phyloP scores from a whole-genome alignment of 2,797 vertebrate species.

The Coluber constrictor region DNA sequence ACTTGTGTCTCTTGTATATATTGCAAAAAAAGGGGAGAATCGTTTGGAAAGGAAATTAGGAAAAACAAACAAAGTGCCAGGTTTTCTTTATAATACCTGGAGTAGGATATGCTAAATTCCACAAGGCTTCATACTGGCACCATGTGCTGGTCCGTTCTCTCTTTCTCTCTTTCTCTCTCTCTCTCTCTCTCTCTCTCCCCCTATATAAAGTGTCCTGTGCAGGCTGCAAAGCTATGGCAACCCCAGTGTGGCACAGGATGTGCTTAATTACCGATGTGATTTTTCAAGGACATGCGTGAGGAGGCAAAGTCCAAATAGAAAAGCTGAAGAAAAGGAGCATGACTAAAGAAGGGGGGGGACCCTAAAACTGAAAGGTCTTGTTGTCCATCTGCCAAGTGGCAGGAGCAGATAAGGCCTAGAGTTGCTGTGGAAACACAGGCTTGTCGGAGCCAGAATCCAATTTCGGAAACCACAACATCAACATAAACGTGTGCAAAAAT shows the following conservation, averaged over 20 bases:
- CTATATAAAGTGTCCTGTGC: conserved; percentile 76
- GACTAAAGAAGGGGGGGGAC: conserved; percentile 40
- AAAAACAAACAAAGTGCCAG: conserved; percentile 75
- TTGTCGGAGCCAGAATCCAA: conserved; percentile 90
- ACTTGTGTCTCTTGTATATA: conserved; percentile 73
- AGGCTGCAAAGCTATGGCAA: conserved; percentile 76
- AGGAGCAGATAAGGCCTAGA: conserved; percentile 88
- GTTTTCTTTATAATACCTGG: conserved; percentile 77
- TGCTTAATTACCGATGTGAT: conserved; percentile 81
- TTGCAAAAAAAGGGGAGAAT: conserved; percentile 56
- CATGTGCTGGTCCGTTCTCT: conserved; percentile 50
- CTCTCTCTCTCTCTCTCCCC: conserved; percentile 35
- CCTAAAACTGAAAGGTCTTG: conserved; percentile 83
- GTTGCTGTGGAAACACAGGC: conserved; percentile 87
- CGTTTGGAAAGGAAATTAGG: conserved; percentile 75
- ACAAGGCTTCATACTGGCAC: conserved; percentile 67
- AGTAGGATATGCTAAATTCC: conserved; percentile 68
- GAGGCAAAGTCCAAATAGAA: conserved; percentile 69
- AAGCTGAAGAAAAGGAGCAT: conserved; percentile 50
- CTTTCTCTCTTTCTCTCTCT: too few relatives aligned
- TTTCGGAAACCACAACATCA: conserved; percentile 97
- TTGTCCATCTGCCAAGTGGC: conserved; percentile 84
- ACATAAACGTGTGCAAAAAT: conserved; percentile 88
- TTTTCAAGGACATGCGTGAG: conserved; percentile 77
- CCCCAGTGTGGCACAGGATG: conserved; percentile 77